Evolutionary conservation across 1,140 invertebrate species (phyloP).

Genomic region (Episyrphus balteatus): DNA sequence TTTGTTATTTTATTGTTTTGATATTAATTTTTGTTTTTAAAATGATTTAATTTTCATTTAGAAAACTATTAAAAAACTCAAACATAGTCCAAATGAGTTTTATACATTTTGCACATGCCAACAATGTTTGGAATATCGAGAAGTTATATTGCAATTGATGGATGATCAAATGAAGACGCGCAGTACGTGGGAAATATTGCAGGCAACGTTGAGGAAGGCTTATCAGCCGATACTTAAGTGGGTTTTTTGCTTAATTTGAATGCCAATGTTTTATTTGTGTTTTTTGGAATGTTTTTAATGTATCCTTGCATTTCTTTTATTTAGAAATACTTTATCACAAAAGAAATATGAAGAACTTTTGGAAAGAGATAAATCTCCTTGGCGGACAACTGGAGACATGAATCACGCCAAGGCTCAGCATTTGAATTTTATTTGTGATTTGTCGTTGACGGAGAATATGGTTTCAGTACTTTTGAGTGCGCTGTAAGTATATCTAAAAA

Average conservation of each 20-base stretch:
- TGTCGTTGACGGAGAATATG: conserved; percentile 34
- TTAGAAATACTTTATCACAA: conserved; percentile 31
- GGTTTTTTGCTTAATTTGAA: conserved; percentile 2
- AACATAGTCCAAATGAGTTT: conserved; percentile 29
- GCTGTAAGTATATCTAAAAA: conserved; percentile 21
- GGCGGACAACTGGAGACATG: conserved; percentile 31
- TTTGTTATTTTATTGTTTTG: neutral
- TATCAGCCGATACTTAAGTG: conserved; percentile 34
- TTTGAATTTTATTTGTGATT: conserved; percentile 34
- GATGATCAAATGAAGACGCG: conserved; percentile 34
- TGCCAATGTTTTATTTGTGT: neutral
- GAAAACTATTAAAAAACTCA: conserved; percentile 5
- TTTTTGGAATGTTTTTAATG: conserved; percentile 1
- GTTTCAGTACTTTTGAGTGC: conserved; percentile 35
- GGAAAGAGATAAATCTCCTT: conserved; percentile 33
- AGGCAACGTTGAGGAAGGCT: conserved; percentile 31
- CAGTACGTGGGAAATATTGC: conserved; percentile 33
- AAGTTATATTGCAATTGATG: conserved; percentile 33
- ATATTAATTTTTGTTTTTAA: neutral
- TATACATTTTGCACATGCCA: conserved; percentile 35
- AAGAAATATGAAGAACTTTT: conserved; percentile 35
- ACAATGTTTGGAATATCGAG: conserved; percentile 34
- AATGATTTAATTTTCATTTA: neutral
- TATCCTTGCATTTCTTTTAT: neutral
- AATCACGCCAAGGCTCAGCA: conserved; percentile 35